A percentile compares a stretch with the other conserved stretches of the same genome.
phyloP scores from a whole-genome alignment of 2,888 invertebrate genomes.

The Arenicola marina region DNA sequence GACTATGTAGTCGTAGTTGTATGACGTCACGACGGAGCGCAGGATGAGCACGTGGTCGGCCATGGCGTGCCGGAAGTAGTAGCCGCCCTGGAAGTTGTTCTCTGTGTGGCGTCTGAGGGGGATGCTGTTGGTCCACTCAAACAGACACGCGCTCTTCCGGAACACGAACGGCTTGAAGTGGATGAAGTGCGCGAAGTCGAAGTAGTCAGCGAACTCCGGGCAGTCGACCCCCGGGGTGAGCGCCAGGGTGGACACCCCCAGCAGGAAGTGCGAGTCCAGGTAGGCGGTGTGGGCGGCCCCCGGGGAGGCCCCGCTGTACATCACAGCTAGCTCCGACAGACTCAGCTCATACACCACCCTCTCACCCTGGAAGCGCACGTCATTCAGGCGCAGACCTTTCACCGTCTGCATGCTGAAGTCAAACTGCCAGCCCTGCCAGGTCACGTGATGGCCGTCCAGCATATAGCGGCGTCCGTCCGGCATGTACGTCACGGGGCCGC shows the following conservation, averaged over 20 bases:
- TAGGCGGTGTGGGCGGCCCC: conserved; percentile 36
- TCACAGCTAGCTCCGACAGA: conserved; percentile 47
- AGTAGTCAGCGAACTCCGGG: conserved; percentile 42
- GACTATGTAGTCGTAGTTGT: conserved; percentile 51
- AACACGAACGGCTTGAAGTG: conserved; percentile 6
- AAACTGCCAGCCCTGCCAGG: conserved; percentile 50
- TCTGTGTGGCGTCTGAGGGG: conserved; percentile 32
- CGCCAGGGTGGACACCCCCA: conserved; percentile 37
- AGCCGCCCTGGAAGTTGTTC: not conserved
- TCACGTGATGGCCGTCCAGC: conserved; percentile 41
- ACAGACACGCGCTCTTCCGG: conserved; percentile 40
- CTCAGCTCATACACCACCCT: conserved; percentile 52
- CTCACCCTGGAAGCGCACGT: conserved; percentile 37
- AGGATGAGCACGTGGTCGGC: conserved; percentile 44
- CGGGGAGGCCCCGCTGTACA: conserved; percentile 44
- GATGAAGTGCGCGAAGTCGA: conserved; percentile 41
- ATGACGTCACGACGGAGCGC: conserved; percentile 42
- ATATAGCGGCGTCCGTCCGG: conserved; percentile 49
- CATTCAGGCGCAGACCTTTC: conserved; percentile 33
- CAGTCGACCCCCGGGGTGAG: conserved; percentile 51
- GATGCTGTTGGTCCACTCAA: conserved; percentile 45
- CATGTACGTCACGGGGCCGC: conserved; percentile 44
- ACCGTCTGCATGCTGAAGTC: conserved; percentile 44
- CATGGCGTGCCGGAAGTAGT: not conserved
- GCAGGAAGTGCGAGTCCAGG: conserved; percentile 39